Conservation (phyloP, 1,140 invertebrate species). For the Leptinotarsa texana region DNA sequence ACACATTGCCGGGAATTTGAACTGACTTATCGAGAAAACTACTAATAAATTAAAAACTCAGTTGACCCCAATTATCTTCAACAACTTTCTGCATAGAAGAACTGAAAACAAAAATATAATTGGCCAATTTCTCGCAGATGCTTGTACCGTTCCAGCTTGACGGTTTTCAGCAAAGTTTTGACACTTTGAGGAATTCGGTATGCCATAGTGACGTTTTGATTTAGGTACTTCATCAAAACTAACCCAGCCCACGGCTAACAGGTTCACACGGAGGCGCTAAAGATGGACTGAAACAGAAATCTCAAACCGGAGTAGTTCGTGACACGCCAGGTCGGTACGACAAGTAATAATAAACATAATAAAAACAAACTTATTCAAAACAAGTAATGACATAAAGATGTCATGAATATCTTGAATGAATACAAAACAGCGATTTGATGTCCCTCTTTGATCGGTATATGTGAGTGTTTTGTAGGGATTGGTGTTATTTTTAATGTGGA, state of each 20-base stretch:
- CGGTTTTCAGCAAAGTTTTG: constrained; percentile 12
- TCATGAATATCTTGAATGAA: no score
- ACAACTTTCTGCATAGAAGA: neutral
- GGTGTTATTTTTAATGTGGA: no score
- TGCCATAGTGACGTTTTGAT: constrained; percentile 11
- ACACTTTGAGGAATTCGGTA: constrained; percentile 12
- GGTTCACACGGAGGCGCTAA: constrained; percentile 20
- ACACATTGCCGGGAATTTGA: no score
- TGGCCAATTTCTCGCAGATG: constrained; percentile 18
- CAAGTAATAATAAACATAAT: no score
- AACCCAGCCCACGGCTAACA: constrained; percentile 5
- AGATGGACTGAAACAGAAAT: neutral
- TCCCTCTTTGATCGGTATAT: no score
- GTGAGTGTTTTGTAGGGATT: no score
- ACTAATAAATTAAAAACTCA: neutral
- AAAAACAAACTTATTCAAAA: no score
- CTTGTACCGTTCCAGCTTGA: constrained; percentile 5
- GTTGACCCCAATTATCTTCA: neutral
- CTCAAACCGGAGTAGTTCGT: neutral
- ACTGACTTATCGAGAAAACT: neutral
- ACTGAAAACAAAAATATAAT: neutral
- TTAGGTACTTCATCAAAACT: constrained; percentile 7
- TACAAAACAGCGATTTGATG: no score
- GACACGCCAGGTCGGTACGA: neutral
- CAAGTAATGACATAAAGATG: no score